Evolutionary conservation across 2,888 invertebrate genomes (phyloP).

Genomic region (Reticulitermes lucifugus): DNA sequence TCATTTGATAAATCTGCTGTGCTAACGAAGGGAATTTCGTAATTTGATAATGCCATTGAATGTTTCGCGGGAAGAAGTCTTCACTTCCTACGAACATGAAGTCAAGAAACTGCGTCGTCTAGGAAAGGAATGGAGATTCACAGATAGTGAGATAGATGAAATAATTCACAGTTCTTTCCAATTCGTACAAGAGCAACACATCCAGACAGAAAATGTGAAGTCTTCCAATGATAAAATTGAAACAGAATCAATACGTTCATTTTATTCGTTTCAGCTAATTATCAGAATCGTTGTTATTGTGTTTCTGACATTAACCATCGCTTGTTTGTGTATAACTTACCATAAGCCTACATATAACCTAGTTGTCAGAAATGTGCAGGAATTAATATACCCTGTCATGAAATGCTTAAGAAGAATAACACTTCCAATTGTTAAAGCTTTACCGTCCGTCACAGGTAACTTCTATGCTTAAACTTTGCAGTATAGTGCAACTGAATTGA

Average conservation of each 20-base stretch:
- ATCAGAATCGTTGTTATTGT: slow-evolving; percentile 52
- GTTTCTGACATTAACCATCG: slow-evolving; percentile 58
- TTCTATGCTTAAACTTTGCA: too few species aligned
- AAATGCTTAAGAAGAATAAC: slow-evolving; percentile 78
- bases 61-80: slow-evolving; percentile 41
- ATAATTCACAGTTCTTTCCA: slow-evolving; percentile 70
- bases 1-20: background rate
- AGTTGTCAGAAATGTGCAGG: slow-evolving; percentile 79
- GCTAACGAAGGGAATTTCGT: background rate
- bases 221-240: background rate
- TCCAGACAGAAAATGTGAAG: slow-evolving; percentile 55
- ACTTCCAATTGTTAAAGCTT: slow-evolving; percentile 80
- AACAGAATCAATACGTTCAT: background rate
- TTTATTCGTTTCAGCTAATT: background rate
- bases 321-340: slow-evolving; percentile 66
- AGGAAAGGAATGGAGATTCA: slow-evolving; percentile 71
- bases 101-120: slow-evolving; percentile 70
- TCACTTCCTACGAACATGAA: slow-evolving; percentile 65
- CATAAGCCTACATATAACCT: slow-evolving; percentile 75
- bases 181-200: slow-evolving; percentile 57
- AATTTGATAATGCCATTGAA: slow-evolving; percentile 39
- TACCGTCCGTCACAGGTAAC: slow-evolving; percentile 79
- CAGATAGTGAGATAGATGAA: slow-evolving; percentile 72
- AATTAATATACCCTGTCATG: slow-evolving; percentile 84
- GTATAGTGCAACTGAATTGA: too few species aligned